Evolutionary conservation across 64 coral and sea anemone genomes (phyloP).

Genomic region (Montipora efflorescens): DNA sequence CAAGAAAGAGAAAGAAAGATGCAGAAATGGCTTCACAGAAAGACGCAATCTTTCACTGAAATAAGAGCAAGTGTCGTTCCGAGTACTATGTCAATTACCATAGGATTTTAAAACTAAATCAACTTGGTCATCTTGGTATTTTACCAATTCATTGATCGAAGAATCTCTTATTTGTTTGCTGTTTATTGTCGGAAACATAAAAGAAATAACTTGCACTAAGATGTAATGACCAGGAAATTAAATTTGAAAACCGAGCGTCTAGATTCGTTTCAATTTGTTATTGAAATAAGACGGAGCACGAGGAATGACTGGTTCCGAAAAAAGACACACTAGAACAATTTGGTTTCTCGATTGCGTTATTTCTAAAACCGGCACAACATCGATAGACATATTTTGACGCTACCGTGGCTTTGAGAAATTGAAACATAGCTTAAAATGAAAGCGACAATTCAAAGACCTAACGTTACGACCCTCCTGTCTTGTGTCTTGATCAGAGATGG

Average conservation of each 20-base stretch:
- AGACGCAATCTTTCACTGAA: background rate
- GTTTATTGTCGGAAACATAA: constrained; percentile 28
- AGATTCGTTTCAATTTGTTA: background rate
- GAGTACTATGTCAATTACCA: background rate
- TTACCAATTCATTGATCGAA: background rate
- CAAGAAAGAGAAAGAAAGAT: too few relatives aligned
- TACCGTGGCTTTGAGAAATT: too few relatives aligned
- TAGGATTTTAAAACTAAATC: too few relatives aligned
- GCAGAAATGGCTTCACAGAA: background rate
- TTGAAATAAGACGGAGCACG: background rate
- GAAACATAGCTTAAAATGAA: too few relatives aligned
- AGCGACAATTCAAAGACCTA: too few relatives aligned
- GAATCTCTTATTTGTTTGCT: background rate
- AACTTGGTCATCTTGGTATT: background rate
- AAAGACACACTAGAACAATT: too few relatives aligned
- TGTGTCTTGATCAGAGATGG: background rate
- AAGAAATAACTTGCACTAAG: background rate
- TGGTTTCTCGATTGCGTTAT: too few relatives aligned
- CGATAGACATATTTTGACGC: too few relatives aligned
- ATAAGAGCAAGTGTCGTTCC: background rate
- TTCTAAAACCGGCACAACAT: too few relatives aligned
- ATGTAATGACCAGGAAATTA: constrained; percentile 17
- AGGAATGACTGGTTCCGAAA: background rate
- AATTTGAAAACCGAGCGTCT: background rate
- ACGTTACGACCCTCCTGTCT: too few relatives aligned